These are phyloP conservation scores for Scaptodrosophila latifasciaeformis DNA, from an alignment of 2,888 invertebrate genomes.

Conservation along the genomic window DNA sequence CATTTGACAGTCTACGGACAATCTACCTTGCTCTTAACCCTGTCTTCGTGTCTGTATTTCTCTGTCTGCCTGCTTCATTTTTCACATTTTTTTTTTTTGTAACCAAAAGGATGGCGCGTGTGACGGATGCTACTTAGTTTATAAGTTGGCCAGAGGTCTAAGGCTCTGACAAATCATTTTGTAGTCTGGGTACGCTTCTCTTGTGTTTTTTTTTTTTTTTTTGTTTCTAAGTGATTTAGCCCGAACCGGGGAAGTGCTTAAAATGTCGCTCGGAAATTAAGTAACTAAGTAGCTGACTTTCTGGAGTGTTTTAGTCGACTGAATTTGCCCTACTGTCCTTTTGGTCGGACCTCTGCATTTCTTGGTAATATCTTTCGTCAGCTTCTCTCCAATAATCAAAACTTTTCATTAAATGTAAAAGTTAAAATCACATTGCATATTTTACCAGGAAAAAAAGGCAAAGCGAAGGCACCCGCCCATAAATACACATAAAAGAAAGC, in stretches of 20 bases:
- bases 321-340: no score
- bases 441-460: slow-evolving; percentile 54
- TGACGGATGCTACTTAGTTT: not conserved
- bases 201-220: no score
- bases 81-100: not conserved
- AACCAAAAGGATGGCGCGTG: not conserved
- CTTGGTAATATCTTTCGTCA: not conserved
- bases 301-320: no score
- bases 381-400: slow-evolving; percentile 40
- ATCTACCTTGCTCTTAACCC: no score
- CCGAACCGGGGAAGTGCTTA: slow-evolving; percentile 1
- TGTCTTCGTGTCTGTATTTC: slow-evolving; percentile 10
- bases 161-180: no score
- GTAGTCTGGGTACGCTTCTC: no score
- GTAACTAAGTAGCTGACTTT: slow-evolving; percentile 45
- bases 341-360: not conserved
- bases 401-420: slow-evolving; percentile 51
- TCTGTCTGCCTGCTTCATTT: not conserved
- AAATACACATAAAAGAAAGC: no score
- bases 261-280: slow-evolving; percentile 60
- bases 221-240: slow-evolving; percentile 5
- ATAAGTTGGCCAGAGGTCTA: not conserved
- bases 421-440: slow-evolving; percentile 31
- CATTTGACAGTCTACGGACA: slow-evolving; percentile 58
- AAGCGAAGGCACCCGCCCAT: no score